Evolutionary conservation across 2,113 vertebrate species (phyloP), one percentile per base, ranked within the genome.

Genomic region (Malurus alboscapulatus): DNA sequence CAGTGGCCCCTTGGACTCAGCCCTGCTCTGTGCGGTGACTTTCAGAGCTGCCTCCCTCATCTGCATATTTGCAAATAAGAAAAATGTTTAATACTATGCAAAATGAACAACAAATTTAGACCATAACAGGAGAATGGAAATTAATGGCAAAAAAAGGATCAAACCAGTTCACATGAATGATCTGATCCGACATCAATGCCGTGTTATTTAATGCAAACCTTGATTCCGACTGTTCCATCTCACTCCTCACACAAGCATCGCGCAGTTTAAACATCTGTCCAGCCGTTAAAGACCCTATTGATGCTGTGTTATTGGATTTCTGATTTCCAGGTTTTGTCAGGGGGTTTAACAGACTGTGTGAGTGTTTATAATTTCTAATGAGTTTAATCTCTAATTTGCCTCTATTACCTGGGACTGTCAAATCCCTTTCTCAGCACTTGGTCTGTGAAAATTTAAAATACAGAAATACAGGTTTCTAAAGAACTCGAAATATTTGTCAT

Each of bases 191-290:
- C 93, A 93, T 92, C 94, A 50, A 4, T 74, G 92, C 91, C 66
- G 81, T 76, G 95, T 96, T 97, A 88, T 97, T 97, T 96, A 90
- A 95, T 66, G 93, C 94, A 95, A 93, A 94, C 95, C 97, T 97
- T 84, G 83, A 87, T 96, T 97, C 94, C 59, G 93, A 68, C 90
- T 95, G 95, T 96, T 97, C 87, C 80, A 73, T 95, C 89, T 97
- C 95, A 50, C 95, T 97, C 94, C 93, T 95, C 92, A 96, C 84
- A 65, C 5, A 65, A 96, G 95, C 95, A 87, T 90, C 62, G 82
- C 69, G 74, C 96, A 81, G 92, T 94, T 96, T 96, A 88, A 97
- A 96, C 97, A 96, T 97, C 96, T 96, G 96, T 95, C 96, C 97
- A 72, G 84, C 72, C 72, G 20, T 92, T 96, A 93, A 89, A 96